Evolutionary conservation across 2,888 invertebrate species (phyloP), one percentile per base, ranked within the genome.

Genomic region (Fissipunctia ypsillon): DNA sequence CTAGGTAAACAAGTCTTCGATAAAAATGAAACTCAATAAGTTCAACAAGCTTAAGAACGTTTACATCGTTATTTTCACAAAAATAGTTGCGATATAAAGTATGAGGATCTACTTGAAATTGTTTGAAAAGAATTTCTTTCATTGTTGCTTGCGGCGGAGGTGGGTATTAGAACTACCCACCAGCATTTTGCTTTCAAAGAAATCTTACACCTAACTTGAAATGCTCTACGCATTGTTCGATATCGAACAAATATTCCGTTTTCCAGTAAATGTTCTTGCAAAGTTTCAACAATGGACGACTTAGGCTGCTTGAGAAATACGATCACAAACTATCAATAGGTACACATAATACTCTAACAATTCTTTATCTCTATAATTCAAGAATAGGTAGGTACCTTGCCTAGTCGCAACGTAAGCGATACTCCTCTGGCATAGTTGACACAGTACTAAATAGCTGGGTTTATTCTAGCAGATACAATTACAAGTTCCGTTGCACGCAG

Each of bases 401-500:
- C 48, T 31, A 59, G 31, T 65, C 41, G 69, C 76, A 79, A 72
- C 48, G 59, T 65, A 65, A 75, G 57, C 59, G 52, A 72, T 76
- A 71, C 72, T 48, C 16, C 25, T 52, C 75, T 69, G 81, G 80
- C 76, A 84, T 84, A 88, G 88, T 88, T 87, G 84, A 83, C 76
- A 80, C 73, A 84, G 79, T 72, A 85, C 79, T 87, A 87, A 89
- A 87, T 68, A 80, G 76, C 69, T 76, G 80, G 79, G 88, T 88
- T 89, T 86, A 88, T 87, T 88, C 87, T 61, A 74, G 78, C 88
- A 86, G 88, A 89, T 80, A 90, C 90, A 91, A 91, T 92, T 90
- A 91, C 86, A 88, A 88, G 87, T 89, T 88, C 84, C 81, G 82
- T 83, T 81, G 87, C 83, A 86, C 78, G 84, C 80, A 76, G 70